phyloP scores from a whole-genome alignment of 2,113 vertebrate genomes.

The Cichladusa arquata region DNA sequence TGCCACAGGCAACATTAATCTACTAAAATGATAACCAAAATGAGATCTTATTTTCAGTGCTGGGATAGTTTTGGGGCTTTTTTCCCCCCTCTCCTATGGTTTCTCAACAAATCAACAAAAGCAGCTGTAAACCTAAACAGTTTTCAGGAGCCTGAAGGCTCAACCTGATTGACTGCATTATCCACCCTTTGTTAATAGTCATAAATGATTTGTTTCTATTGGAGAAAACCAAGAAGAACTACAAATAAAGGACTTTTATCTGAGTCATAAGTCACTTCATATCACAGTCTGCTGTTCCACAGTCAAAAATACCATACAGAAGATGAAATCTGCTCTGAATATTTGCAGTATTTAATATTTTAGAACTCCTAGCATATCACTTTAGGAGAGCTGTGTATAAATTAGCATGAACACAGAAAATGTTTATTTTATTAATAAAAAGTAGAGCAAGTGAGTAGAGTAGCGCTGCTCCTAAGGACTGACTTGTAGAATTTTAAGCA shows the following conservation, averaged over 20 bases:
- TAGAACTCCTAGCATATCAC: not conserved
- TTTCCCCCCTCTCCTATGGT: not conserved
- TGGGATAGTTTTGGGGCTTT: not conserved
- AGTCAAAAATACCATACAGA: not conserved
- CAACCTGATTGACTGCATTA: not conserved
- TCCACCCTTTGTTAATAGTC: constrained; percentile 17
- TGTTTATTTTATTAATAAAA: not conserved
- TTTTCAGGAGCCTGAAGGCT: constrained; percentile 22
- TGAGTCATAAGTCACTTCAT: constrained; percentile 1
- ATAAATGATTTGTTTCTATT: constrained; percentile 21
- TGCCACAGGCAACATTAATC: constrained; percentile 31
- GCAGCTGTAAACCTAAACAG: not conserved
- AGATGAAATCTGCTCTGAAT: not conserved
- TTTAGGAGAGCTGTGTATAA: not conserved
- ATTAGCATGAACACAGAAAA: not conserved
- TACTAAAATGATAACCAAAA: not conserved
- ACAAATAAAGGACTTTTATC: not conserved
- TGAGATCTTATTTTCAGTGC: not conserved
- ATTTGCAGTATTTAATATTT: not conserved
- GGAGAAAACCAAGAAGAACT: not conserved
- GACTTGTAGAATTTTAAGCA: not conserved
- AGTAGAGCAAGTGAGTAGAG: not conserved
- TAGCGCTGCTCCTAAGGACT: not conserved
- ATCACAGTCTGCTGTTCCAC: not conserved
- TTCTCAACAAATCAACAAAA: constrained; percentile 11